Base-by-base conservation (phyloP, 2,797 vertebrate species). In the Crenichthys baileyi region DNA sequence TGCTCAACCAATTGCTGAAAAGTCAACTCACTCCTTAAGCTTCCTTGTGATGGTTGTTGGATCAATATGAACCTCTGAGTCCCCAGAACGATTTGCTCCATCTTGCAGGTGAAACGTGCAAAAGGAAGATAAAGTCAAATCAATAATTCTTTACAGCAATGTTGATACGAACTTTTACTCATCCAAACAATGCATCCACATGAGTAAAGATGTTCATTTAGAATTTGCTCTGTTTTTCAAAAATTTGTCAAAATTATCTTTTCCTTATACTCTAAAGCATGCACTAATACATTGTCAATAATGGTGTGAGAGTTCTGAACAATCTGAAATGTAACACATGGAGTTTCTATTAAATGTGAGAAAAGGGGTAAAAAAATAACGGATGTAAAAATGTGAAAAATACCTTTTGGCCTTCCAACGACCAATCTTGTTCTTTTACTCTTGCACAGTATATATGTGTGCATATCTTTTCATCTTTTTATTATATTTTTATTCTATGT, bases 1-100 rank as follows among this genome's bases (percentile, higher is more conserved):
- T 82, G 85, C 88, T 73, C 87, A 86, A 92, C 77, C 83, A 91
- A 92, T 88, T 88, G 83, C 75, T 84, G 29, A 88, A 89, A 90
- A 88, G 81, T 89, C 88, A 91, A 91, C 67, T 61, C 84, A 90
- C 88, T 90, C 86, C 79, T 67, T 77, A 76, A 88, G 67, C 75
- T 87, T 81, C 78, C 70, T 58, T 4, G 58, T 3, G 46, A 85
- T 68, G 16, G 46, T 36, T 36, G 20, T 20, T 16, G 20, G 58
- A 84, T 90, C 83, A 11, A 84, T 85, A 29, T 39, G 55, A 77
- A 72, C 75, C 46, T 74, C 83, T 71, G 50, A 70, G 82, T 85
- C 77, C 44, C 61, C 46, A 51, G 5, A 81, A 81, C 76, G 73
- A 77, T 81, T 81, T 68, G 24, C 36, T 68, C 67, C 31, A 1